Evolutionary conservation across 2,797 vertebrate species (phyloP).

Genomic region (Eptatretus atami): DNA sequence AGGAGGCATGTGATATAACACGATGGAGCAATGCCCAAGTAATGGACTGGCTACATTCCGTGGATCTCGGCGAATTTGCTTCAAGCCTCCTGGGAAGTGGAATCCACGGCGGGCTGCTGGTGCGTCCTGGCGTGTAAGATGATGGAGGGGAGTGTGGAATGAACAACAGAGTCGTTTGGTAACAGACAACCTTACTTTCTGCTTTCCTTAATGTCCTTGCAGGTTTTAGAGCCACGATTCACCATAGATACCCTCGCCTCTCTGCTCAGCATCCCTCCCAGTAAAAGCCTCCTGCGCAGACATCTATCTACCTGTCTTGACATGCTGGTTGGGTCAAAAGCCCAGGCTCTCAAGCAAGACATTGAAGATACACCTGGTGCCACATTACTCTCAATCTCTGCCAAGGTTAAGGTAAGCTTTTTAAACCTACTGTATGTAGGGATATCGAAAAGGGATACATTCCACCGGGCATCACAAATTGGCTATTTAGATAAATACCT

Average conservation of each 20-base stretch:
- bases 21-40: not conserved
- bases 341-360: not conserved
- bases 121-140: not conserved
- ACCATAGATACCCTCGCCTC: not conserved
- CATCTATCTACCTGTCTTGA: not conserved
- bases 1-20: not conserved
- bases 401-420: slow-evolving; percentile 1
- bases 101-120: not conserved
- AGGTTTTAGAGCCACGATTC: not conserved
- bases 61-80: slow-evolving; percentile 1
- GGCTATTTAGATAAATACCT: no score
- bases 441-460: no score
- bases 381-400: not conserved
- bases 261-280: not conserved
- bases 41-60: slow-evolving; percentile 1
- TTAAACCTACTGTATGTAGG: no score
- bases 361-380: not conserved
- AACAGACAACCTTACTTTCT: no score
- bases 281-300: not conserved
- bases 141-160: no score
- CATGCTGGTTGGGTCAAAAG: slow-evolving; percentile 2
- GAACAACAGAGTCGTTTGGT: no score
- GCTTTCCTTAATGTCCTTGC: not conserved
- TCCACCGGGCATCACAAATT: no score
- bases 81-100: not conserved